phyloP scores from a whole-genome alignment of 2,888 invertebrate species.

The Fragum fragum region DNA sequence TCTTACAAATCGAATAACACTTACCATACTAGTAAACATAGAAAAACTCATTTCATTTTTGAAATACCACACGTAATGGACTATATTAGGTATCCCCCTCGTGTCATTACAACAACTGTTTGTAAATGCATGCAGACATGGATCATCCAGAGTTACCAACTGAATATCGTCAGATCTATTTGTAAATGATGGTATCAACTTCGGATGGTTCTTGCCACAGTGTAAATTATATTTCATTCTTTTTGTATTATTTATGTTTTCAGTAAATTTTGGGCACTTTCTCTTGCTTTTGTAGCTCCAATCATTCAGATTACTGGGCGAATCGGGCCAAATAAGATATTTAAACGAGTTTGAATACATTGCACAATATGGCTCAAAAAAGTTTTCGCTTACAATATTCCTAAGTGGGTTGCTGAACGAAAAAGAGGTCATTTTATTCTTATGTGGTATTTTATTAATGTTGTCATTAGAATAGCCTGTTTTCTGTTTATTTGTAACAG shows the following conservation, averaged over 20 bases:
- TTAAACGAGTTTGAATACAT: constrained; percentile 2
- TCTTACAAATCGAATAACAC: not conserved
- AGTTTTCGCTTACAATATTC: not conserved
- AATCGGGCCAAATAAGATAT: constrained; percentile 3
- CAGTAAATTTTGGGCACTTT: constrained; percentile 25
- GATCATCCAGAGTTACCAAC: not conserved
- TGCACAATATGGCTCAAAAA: constrained; percentile 1
- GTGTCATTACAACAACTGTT: constrained; percentile 3
- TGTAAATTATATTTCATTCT: not conserved
- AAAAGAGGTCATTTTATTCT: no score
- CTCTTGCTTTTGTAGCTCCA: constrained; percentile 20
- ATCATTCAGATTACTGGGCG: not conserved
- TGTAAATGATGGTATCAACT: not conserved
- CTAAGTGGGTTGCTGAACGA: no score
- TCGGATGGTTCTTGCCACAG: not conserved
- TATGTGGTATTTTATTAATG: no score
- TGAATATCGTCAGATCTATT: not conserved
- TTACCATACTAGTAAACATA: not conserved
- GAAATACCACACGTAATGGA: constrained; percentile 4
- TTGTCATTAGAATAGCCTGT: no score
- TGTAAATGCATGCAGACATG: not conserved
- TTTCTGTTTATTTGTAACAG: no score
- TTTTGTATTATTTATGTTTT: not conserved
- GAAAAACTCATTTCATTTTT: not conserved
- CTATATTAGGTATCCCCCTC: not conserved